phyloP scores from a whole-genome alignment of 2,797 vertebrate species.

The Cephalopachus bancanus region DNA sequence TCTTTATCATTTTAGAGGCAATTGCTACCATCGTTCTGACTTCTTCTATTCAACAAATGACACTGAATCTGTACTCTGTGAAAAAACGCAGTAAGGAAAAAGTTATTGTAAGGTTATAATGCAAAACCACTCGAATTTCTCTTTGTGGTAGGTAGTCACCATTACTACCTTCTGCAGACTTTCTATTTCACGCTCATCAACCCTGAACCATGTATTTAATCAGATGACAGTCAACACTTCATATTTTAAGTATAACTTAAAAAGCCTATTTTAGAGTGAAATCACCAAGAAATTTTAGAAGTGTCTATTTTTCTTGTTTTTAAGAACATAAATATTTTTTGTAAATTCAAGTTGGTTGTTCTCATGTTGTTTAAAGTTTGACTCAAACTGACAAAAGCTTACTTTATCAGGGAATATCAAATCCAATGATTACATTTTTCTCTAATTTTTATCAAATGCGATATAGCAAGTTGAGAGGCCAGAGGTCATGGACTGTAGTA shows the following conservation, averaged over 20 bases:
- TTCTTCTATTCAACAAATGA: background rate
- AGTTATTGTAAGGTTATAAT: fast-evolving
- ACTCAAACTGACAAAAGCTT: slow-evolving; percentile 38
- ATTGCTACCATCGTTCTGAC: background rate
- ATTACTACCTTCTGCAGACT: background rate
- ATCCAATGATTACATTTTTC: background rate
- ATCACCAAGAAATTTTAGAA: background rate
- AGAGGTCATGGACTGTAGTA: background rate
- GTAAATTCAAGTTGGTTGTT: background rate
- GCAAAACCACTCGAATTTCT: background rate
- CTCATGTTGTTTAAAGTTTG: slow-evolving; percentile 24
- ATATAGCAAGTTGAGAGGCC: background rate
- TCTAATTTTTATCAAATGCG: slow-evolving; percentile 48
- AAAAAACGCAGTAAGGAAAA: background rate
- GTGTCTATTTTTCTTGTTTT: slow-evolving; percentile 14
- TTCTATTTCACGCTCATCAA: background rate
- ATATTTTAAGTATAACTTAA: background rate
- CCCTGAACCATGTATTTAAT: background rate
- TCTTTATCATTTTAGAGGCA: background rate
- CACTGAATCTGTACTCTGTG: background rate
- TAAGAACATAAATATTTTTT: slow-evolving; percentile 50
- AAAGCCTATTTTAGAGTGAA: background rate
- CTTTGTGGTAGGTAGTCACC: background rate
- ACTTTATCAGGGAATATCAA: background rate
- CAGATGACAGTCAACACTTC: background rate